Conservation (phyloP, 2,113 vertebrate genomes). For the Odobenus rosmarus region DNA sequence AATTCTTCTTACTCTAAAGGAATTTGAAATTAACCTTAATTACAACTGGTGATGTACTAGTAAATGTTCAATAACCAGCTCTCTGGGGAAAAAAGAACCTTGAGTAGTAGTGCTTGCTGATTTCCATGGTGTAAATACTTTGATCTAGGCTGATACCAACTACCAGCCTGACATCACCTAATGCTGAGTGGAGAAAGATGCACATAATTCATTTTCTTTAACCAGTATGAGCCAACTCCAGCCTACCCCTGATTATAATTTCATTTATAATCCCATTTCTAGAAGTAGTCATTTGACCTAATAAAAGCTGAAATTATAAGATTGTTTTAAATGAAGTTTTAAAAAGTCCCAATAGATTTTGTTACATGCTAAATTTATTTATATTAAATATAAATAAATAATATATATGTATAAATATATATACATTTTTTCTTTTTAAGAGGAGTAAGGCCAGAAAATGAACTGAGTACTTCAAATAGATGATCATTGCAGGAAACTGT, state of each 20-base stretch:
- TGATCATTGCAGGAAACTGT: neutral
- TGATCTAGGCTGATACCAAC: neutral
- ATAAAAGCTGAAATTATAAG: neutral
- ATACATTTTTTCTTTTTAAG: neutral
- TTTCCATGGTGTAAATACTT: neutral
- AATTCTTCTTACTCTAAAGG: constrained; percentile 6
- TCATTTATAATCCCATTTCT: neutral
- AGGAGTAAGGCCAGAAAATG: neutral
- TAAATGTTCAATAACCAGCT: neutral
- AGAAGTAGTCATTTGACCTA: neutral
- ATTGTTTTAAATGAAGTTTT: neutral
- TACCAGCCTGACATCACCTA: neutral
- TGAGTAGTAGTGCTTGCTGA: neutral
- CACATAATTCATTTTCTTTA: neutral
- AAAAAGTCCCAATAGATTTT: neutral
- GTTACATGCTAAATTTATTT: neutral
- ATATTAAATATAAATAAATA: no score
- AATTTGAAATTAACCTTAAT: constrained; percentile 26
- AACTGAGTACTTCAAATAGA: constrained; percentile 22
- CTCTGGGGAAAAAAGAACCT: neutral
- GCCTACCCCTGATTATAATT: neutral
- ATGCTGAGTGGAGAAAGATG: neutral
- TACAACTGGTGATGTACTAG: neutral
- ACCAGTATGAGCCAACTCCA: neutral
- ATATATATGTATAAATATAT: neutral